Percentiles rank a stretch among this genome's conserved stretches.
Conservation (phyloP, 2,797 vertebrate species). For the Pseudomugil gertrudae region DNA sequence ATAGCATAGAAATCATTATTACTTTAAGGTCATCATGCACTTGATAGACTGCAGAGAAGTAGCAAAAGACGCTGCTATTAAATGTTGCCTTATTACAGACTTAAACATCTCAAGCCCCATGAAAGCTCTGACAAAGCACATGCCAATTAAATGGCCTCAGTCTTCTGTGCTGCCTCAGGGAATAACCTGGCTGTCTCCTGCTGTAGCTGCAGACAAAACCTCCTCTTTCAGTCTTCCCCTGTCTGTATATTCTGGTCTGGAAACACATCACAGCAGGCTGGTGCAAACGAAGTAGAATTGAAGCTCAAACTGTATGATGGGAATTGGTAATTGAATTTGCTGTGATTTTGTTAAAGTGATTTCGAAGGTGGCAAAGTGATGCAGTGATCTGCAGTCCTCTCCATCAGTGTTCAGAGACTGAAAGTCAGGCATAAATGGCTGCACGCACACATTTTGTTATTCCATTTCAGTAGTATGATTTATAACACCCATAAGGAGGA, state of each 20-base stretch:
- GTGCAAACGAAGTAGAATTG: constrained; percentile 9
- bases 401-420: constrained; percentile 9
- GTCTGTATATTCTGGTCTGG: constrained; percentile 23
- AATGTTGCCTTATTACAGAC: constrained; percentile 5
- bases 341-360: constrained; percentile 3
- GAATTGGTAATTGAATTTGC: constrained; percentile 14
- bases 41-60: constrained; percentile 9
- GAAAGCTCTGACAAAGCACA: constrained; percentile 13
- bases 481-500: constrained; percentile 21
- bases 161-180: constrained; percentile 52
- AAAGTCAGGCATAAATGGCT: constrained; percentile 28
- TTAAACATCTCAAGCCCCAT: constrained; percentile 20
- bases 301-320: not conserved
- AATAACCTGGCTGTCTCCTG: constrained; percentile 55
- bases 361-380: constrained; percentile 33
- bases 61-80: not conserved
- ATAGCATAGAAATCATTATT: not conserved
- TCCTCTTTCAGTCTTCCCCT: constrained; percentile 32
- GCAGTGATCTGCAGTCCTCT: constrained; percentile 35
- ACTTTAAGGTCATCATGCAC: not conserved
- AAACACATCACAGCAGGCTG: constrained; percentile 16
- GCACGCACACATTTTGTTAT: constrained; percentile 23
- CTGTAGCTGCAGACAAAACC: constrained; percentile 67
- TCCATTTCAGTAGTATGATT: constrained; percentile 25
- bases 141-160: constrained; percentile 41